Conservation (phyloP, 2,888 invertebrate genomes). For the Dasypogon diadema region DNA sequence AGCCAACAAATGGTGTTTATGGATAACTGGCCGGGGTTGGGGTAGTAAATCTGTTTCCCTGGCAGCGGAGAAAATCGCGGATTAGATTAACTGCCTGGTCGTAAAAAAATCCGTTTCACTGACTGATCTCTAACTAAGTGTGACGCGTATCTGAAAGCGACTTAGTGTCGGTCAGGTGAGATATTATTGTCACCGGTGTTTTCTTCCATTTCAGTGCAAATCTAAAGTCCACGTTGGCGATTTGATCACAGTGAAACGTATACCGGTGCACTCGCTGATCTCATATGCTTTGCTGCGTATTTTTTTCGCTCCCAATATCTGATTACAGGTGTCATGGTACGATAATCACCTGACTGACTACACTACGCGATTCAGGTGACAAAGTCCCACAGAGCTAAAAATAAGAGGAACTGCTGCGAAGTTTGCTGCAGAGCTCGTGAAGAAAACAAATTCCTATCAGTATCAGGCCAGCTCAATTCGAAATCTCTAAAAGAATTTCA, state of each 20-base stretch:
- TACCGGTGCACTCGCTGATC: neutral
- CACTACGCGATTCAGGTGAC: neutral
- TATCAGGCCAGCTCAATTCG: neutral
- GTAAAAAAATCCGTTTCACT: neutral
- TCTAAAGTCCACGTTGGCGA: neutral
- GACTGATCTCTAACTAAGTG: neutral
- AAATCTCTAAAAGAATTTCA: neutral
- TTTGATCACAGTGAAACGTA: neutral
- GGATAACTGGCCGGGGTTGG: too few relatives aligned
- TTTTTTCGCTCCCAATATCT: neutral
- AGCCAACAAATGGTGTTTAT: too few relatives aligned
- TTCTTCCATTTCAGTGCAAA: neutral
- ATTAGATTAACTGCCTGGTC: neutral
- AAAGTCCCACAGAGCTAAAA: neutral
- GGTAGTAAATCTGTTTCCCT: neutral
- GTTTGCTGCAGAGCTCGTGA: neutral
- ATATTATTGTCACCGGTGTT: neutral
- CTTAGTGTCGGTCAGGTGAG: neutral
- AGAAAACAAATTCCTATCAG: neutral
- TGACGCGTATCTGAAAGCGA: neutral
- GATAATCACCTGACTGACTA: neutral
- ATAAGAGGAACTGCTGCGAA: neutral
- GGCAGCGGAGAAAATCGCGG: neutral
- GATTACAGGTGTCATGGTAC: conserved; percentile 1
- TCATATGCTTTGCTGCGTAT: neutral